Conservation (phyloP, 2,113 vertebrate species). For the Lontra canadensis region DNA sequence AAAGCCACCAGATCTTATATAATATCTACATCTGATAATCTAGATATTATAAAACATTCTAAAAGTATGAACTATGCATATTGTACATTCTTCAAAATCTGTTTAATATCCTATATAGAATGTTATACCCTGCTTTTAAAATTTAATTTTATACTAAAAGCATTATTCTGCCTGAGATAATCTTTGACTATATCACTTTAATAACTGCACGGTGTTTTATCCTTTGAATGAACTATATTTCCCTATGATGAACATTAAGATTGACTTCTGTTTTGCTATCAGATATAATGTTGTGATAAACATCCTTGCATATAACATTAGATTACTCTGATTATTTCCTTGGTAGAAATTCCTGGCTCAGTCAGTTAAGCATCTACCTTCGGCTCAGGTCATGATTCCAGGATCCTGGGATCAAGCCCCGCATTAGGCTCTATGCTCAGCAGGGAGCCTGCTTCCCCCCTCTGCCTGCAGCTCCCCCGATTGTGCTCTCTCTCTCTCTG, state of each 20-base stretch:
- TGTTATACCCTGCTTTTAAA: not conserved
- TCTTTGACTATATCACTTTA: conserved; percentile 27
- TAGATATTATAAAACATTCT: not conserved
- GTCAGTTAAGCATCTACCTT: no score
- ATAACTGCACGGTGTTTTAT: not conserved
- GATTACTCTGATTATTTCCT: not conserved
- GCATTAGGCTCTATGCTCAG: no score
- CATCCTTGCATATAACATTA: not conserved
- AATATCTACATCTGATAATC: not conserved
- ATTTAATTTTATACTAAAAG: not conserved
- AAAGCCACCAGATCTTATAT: not conserved
- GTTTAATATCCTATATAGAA: not conserved
- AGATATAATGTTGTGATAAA: not conserved
- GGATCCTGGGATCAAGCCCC: no score
- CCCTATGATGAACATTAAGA: not conserved
- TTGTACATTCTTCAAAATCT: not conserved
- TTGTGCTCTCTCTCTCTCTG: no score
- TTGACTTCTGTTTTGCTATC: conserved; percentile 13
- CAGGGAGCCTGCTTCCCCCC: no score
- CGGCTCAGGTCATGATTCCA: no score
- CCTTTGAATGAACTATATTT: not conserved
- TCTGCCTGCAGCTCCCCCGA: no score
- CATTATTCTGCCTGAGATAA: not conserved
- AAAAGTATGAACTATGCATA: not conserved
- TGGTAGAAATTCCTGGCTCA: not conserved